These are phyloP conservation scores for Bembecia ichneumoniformis DNA, from an alignment of 2,888 invertebrate genomes.

Conservation along the genomic window DNA sequence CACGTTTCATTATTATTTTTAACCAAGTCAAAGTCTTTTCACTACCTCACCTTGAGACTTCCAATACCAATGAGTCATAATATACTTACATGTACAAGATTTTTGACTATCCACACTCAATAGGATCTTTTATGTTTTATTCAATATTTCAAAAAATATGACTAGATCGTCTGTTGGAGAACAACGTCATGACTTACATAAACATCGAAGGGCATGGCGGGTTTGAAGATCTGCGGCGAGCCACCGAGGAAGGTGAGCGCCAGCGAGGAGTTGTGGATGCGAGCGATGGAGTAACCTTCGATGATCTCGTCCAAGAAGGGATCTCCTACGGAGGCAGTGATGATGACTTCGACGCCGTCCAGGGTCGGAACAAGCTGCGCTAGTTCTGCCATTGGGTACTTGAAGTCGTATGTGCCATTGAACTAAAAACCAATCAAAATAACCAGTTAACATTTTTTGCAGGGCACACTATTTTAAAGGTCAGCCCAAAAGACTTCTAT, in stretches of 20 bases:
- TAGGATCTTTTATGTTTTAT: too few relatives aligned
- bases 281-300: constrained; percentile 87
- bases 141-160: not conserved
- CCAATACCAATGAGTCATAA: too few relatives aligned
- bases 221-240: constrained; percentile 94
- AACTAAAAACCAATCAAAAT: constrained; percentile 70
- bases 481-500: too few relatives aligned
- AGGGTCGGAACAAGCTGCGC: constrained; percentile 75
- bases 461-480: not conserved
- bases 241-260: constrained; percentile 89
- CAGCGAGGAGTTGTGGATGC: constrained; percentile 90
- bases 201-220: constrained; percentile 90
- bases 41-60: too few relatives aligned
- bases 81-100: constrained; percentile 11
- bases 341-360: constrained; percentile 85
- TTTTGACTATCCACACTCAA: not conserved
- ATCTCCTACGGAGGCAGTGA: constrained; percentile 91
- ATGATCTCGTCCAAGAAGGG: constrained; percentile 87
- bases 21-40: too few relatives aligned
- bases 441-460: not conserved
- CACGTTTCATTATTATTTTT: too few relatives aligned
- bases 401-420: constrained; percentile 89
- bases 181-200: constrained; percentile 73
- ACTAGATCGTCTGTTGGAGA: too few relatives aligned
- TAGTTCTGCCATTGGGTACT: constrained; percentile 87